Conservation (phyloP, 1,140 invertebrate genomes). For the Achatina immaculata region DNA sequence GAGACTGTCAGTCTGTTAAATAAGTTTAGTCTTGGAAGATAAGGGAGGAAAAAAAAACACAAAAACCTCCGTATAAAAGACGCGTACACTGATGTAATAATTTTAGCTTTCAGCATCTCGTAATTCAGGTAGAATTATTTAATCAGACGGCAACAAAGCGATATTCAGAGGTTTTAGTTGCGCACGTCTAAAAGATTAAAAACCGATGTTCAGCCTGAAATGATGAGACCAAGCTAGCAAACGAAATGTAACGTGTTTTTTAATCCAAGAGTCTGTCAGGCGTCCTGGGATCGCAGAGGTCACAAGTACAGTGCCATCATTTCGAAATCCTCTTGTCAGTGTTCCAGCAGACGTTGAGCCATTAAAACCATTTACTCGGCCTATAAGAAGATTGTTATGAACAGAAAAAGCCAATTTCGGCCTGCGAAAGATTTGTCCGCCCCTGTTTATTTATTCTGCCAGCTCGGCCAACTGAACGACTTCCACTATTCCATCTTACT, state of each 20-base stretch:
- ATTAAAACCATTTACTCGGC: constrained; percentile 6
- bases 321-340: constrained; percentile 1
- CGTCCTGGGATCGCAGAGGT: neutral
- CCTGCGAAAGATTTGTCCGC: neutral
- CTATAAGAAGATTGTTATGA: constrained; percentile 6
- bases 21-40: too few species aligned
- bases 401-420: constrained; percentile 1
- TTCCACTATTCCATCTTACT: neutral
- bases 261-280: neutral
- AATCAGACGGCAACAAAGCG: neutral
- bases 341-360: neutral
- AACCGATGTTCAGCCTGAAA: neutral
- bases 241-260: constrained; percentile 5
- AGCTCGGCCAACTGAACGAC: neutral
- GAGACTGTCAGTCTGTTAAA: too few species aligned
- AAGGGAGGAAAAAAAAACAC: too few species aligned
- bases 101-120: neutral
- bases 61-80: too few species aligned
- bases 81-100: neutral
- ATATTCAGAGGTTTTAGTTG: neutral
- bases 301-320: constrained; percentile 4
- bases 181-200: neutral
- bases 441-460: constrained; percentile 17
- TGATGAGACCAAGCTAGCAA: neutral
- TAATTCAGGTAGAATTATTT: neutral